Evolutionary conservation across 2,113 vertebrate species (phyloP).

Genomic region (Taurulus bubalis): DNA sequence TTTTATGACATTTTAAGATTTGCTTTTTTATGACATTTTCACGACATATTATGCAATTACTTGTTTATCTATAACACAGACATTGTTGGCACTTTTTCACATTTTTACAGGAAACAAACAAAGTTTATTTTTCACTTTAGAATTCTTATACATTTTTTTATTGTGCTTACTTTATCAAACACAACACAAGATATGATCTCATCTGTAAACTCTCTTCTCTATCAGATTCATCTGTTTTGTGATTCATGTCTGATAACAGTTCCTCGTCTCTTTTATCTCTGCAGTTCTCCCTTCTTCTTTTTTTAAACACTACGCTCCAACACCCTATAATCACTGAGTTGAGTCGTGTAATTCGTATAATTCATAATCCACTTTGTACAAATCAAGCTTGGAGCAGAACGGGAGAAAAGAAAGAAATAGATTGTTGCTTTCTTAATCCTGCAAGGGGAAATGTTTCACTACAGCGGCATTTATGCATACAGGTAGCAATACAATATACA

Average conservation of each 20-base stretch:
- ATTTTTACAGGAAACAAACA: background rate
- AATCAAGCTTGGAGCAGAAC: background rate
- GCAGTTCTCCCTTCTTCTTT: constrained; percentile 7
- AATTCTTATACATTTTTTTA: background rate
- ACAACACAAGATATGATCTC: constrained; percentile 14
- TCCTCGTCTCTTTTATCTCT: constrained; percentile 25
- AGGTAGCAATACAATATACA: no score
- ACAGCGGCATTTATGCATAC: no score
- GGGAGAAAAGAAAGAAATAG: no score
- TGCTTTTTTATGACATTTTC: background rate
- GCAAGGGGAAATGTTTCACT: no score
- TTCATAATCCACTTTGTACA: constrained; percentile 46
- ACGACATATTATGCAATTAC: no score
- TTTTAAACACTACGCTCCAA: constrained; percentile 35
- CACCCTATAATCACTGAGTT: background rate
- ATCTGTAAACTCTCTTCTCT: constrained; percentile 30
- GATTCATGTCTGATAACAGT: no score
- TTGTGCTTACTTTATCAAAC: constrained; percentile 7
- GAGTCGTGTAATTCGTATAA: constrained; percentile 15
- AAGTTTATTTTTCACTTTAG: background rate
- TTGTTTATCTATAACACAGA: no score
- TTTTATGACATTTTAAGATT: background rate
- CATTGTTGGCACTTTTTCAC: background rate
- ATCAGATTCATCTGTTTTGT: constrained; percentile 1
- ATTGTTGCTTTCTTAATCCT: no score